Conservation (phyloP, 2,797 vertebrate species). For the Cynopterus sphinx region DNA sequence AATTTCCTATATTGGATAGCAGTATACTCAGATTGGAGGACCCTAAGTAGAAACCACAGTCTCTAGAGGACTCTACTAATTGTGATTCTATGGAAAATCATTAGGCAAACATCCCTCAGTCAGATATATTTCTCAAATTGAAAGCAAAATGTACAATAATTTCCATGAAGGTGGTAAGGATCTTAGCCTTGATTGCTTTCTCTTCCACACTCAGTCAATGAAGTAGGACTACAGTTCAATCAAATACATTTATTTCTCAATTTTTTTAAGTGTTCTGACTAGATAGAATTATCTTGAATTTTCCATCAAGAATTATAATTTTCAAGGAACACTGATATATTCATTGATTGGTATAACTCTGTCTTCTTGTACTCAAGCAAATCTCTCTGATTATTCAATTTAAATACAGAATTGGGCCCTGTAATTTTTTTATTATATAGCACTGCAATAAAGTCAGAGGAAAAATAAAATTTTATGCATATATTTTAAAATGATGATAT, state of each 20-base stretch:
- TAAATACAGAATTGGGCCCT: not conserved
- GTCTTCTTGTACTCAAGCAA: not conserved
- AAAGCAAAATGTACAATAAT: conserved; percentile 1
- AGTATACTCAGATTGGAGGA: conserved; percentile 2
- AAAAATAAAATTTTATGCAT: not conserved
- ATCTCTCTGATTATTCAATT: not conserved
- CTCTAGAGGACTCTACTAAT: conserved; percentile 36
- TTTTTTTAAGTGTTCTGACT: not conserved
- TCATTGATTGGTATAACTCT: not conserved
- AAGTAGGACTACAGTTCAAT: not conserved
- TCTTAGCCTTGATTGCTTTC: conserved; percentile 45
- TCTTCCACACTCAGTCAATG: conserved; percentile 5
- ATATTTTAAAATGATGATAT: not conserved
- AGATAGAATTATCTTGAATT: not conserved
- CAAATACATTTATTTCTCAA: conserved; percentile 25
- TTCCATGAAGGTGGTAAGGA: not conserved
- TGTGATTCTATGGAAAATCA: conserved; percentile 49
- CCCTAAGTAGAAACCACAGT: conserved; percentile 36
- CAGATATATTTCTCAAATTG: conserved; percentile 59
- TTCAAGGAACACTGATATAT: not conserved
- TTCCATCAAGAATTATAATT: conserved; percentile 15
- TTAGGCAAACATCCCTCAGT: conserved; percentile 65
- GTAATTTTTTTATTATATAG: not conserved
- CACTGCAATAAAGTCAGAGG: not conserved
- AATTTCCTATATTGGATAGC: conserved; percentile 11